Evolutionary conservation across 2,113 vertebrate species (phyloP), one percentile per base, ranked within the genome.

Genomic region (Percopsis transmontana): DNA sequence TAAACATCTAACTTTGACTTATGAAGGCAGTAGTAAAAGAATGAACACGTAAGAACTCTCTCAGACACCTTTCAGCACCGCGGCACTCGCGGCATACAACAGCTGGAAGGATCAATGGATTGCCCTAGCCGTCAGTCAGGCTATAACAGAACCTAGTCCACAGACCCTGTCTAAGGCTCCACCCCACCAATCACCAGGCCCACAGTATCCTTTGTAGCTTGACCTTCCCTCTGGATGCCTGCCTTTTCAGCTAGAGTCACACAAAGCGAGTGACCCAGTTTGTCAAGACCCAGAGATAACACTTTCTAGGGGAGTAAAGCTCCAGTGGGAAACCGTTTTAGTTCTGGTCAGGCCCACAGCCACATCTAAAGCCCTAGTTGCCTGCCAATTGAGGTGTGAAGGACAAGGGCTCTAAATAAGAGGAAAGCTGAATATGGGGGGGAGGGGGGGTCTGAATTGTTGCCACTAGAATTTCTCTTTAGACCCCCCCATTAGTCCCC

Each of bases 321-420:
- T 15, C 39, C 55, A 62, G 61, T 21, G 2, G 65, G 24, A 20
- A 47, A 68, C 33, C 11, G 11, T 62, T 40, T 59, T 54, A 69
- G 24, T 39, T 66, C 11, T 33, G 18, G 57, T 21, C 19, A 40
- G 61, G 23, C 62, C 19, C 14, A 61, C 23, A 70, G 63, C 51
- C 62, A 73, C 50, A 52, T 70, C 67, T 62, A 58, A 82, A 56
- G 84, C 52, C 47, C 58, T 14, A 15, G 33, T 48, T 67, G 77
- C 77, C 72, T 80, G 80, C 70, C 70, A 82, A 19, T 68, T 4
- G 76, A 88, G 77, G 90, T 90, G 87, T 91, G 83, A 92, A 91
- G 90, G 88, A 84, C 89, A 72, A 66, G 77, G 21, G 69, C 83
- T 85, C 53, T 74, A 89, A 90, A 90, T 87, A 87, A 85, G 82